These are phyloP conservation scores for Bombus affinis DNA, from an alignment of 1,140 invertebrate species.

Conservation along the genomic window DNA sequence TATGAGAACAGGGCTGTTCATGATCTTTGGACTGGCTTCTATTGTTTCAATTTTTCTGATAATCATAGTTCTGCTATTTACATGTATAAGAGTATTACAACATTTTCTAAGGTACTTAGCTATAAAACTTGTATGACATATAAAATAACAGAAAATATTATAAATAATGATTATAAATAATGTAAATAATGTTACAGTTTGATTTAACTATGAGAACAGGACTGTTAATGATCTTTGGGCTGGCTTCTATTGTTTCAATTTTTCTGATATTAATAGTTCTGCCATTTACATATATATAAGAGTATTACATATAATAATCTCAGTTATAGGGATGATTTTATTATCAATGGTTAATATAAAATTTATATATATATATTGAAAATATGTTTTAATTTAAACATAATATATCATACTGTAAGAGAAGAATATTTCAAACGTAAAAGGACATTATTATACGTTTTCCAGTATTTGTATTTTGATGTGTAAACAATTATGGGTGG, in stretches of 20 bases:
- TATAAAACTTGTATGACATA: no score
- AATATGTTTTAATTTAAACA: neutral
- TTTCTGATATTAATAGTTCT: constrained; percentile 78
- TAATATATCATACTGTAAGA: neutral
- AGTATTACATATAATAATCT: constrained; percentile 79
- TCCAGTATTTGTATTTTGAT: constrained; percentile 86
- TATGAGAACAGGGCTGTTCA: constrained; percentile 82
- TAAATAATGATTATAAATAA: neutral
- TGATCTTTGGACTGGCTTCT: constrained; percentile 81
- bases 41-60: constrained; percentile 83
- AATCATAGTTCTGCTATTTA: constrained; percentile 76
- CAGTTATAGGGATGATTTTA: constrained; percentile 81
- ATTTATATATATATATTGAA: neutral
- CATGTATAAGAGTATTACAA: constrained; percentile 42
- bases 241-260: constrained; percentile 83
- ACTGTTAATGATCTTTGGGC: constrained; percentile 80
- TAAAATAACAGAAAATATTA: no score
- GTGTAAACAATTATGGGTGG: constrained; percentile 88
- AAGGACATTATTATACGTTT: neutral
- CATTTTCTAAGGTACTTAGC: no score
- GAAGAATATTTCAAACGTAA: neutral
- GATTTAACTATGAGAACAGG: constrained; percentile 84
- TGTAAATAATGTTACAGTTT: constrained; percentile 79
- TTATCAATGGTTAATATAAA: constrained; percentile 68
- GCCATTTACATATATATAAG: constrained; percentile 69